Evolutionary conservation across 2,797 vertebrate species (phyloP), one percentile per base, ranked within the genome.

Genomic region (Macrochelys suwanniensis): DNA sequence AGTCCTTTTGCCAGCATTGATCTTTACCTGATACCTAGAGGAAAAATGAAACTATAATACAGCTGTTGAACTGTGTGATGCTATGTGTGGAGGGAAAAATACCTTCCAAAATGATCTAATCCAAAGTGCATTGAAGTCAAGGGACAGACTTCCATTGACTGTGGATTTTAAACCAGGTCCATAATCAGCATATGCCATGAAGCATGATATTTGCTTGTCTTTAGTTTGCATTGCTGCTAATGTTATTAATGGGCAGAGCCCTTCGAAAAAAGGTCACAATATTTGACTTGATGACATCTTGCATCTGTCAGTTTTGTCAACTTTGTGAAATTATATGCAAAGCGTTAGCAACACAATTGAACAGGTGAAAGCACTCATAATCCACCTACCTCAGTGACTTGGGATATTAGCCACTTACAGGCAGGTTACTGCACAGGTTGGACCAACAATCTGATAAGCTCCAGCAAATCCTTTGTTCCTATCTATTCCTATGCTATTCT

Each of bases 171-270:
- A 12, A 7, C 82, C 54, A 56, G 33, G n/a, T 42, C 23, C 37
- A 47, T 51, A 93, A 84, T 95, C 96, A 82, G 78, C 85, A 84
- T 85, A 86, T 19, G 3, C 54, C 91, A 96, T 54, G 68, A 92
- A 94, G 90, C 78, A 81, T 92, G 91, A 91, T 31, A 79, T 51
- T 88, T 94, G 28, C 51, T 94, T 93, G 56, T 85, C 71, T n/a
- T 95, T 82, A 82, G 49, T 85, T 83, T 96, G 9, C 86, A 7
- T 87, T 92, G 50, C 51, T 5, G 4, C 90, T 83, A 71, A 56
- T 85, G 19, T 89, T 97, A 88, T 93, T 95, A 95, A 94, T 83
- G 97, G 78, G 42, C 71, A 80, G 28, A 83, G 53, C 90, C 87
- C 37, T 90, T 92, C 78, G 50, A 65, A 79, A 61, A 87, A 77